A percentile compares a stretch with the other conserved stretches of the same genome.
Evolutionary conservation across 92 coral and sea anemone genomes (phyloP).

Genomic region (Palythoa grandis): DNA sequence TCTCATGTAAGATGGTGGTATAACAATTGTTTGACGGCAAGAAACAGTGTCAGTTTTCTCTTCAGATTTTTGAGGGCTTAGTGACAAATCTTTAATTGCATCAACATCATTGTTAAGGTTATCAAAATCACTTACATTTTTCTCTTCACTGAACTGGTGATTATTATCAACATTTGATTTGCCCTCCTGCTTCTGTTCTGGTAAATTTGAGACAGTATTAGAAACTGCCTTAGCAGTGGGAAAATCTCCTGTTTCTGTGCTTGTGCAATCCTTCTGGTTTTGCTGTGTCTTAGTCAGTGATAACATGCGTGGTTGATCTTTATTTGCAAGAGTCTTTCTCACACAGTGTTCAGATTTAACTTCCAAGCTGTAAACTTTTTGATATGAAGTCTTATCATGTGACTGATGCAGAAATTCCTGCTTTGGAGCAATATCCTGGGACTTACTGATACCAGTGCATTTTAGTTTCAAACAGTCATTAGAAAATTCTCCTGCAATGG

Average conservation of each 20-base stretch:
- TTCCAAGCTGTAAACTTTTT: neutral
- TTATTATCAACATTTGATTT: neutral
- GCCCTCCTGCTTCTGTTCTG: neutral
- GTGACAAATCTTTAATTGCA: conserved; percentile 9
- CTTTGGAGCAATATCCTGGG: neutral
- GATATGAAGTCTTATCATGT: neutral
- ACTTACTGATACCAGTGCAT: conserved; percentile 41
- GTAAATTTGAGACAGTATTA: neutral
- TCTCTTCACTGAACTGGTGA: neutral
- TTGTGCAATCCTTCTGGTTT: neutral
- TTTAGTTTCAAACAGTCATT: conserved; percentile 65
- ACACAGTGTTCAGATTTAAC: neutral
- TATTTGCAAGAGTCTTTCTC: neutral
- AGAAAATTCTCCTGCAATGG: conserved; percentile 48
- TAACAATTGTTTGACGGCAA: conserved; percentile 1
- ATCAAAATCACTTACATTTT: neutral
- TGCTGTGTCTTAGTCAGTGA: neutral
- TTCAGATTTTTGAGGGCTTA: neutral
- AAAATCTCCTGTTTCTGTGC: neutral
- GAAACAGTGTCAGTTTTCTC: neutral
- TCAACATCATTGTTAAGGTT: neutral
- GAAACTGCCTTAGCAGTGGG: neutral
- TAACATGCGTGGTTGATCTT: neutral
- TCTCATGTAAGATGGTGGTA: conserved; percentile 80
- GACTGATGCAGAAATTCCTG: neutral